Conservation (phyloP, 2,113 vertebrate species). For the Accipiter virgatus region DNA sequence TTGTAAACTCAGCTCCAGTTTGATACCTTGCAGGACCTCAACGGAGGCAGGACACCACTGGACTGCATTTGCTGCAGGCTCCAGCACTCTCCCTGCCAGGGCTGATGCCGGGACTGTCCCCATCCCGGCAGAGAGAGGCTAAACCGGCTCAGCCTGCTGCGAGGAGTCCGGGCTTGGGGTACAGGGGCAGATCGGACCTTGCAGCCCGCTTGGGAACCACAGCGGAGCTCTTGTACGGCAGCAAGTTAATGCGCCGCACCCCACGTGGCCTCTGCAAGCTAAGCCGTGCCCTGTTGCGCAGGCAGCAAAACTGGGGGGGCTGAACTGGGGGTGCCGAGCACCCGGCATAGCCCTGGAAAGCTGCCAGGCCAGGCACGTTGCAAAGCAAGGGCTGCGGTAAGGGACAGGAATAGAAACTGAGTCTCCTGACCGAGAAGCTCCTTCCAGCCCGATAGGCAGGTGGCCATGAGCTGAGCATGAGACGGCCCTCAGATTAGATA, state of each 20-base stretch:
- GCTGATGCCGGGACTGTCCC: neutral
- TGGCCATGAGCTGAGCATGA: neutral
- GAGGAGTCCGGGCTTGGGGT: rapidly evolving
- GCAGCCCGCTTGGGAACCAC: neutral
- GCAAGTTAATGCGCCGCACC: neutral
- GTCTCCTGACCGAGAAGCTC: constrained; percentile 5
- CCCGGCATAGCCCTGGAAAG: neutral
- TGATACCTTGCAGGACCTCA: neutral
- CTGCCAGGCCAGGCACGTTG: neutral
- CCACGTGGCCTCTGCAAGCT: rapidly evolving
- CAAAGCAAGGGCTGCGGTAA: neutral
- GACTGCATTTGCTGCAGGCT: neutral
- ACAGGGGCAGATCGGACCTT: rapidly evolving
- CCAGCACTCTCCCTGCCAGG: neutral
- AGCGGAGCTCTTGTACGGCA: neutral
- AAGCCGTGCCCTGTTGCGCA: neutral
- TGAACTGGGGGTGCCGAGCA: neutral
- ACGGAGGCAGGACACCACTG: neutral
- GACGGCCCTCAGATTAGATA: constrained; percentile 34
- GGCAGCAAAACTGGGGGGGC: neutral
- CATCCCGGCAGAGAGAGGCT: neutral
- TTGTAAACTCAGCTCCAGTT: neutral
- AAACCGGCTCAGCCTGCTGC: rapidly evolving
- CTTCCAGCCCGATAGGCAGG: neutral
- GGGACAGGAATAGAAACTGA: constrained; percentile 20